These are phyloP conservation scores for Catharus bicknelli DNA, from an alignment of 2,113 vertebrate genomes.

Conservation along the genomic window DNA sequence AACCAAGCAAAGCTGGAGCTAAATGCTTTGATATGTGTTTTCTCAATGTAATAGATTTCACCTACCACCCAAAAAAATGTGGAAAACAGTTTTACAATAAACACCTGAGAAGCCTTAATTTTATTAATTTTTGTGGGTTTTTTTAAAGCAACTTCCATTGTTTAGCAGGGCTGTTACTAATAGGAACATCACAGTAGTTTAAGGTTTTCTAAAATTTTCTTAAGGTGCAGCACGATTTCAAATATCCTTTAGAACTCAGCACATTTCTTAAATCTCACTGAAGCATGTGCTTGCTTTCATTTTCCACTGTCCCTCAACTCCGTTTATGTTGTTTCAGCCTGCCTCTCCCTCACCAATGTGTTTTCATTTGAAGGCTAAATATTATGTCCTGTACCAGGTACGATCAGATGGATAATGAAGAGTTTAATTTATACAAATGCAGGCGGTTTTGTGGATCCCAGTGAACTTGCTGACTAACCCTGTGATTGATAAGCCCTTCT, in stretches of 20 bases:
- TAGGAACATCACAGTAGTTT: not conserved
- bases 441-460: not conserved
- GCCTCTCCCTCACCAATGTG: fast-evolving
- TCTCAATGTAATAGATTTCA: not conserved
- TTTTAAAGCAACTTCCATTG: not conserved
- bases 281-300: not conserved
- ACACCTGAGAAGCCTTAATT: not conserved
- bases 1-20: not conserved
- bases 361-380: not conserved
- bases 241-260: not conserved
- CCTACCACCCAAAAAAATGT: not conserved
- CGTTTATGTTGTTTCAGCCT: not conserved
- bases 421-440: not conserved
- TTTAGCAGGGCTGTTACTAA: not conserved
- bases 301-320: not conserved
- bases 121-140: not conserved
- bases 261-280: not conserved
- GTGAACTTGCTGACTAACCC: not conserved
- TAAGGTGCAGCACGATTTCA: not conserved
- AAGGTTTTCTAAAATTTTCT: not conserved
- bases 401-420: not conserved
- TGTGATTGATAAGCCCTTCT: not conserved
- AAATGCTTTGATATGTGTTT: not conserved
- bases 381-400: not conserved
- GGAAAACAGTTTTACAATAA: not conserved